A percentile compares a stretch with the other conserved stretches of the same genome.
Evolutionary conservation across 92 coral and sea anemone species (phyloP).

Genomic region (Galaxea fascicularis): DNA sequence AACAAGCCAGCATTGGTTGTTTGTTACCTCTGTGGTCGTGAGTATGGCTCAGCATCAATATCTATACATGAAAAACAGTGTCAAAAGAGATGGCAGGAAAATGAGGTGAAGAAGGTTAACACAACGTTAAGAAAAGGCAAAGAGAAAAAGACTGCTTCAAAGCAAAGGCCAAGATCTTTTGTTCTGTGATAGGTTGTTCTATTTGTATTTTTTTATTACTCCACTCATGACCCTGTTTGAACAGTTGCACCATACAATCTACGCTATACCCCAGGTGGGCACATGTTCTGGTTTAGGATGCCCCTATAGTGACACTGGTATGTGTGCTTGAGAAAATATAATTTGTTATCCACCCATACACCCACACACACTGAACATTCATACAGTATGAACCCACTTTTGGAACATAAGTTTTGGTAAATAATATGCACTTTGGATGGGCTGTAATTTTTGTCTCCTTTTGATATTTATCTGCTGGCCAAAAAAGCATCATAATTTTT

Average conservation of each 20-base stretch:
- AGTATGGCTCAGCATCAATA: conserved; percentile 91
- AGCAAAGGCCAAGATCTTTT: conserved; percentile 76
- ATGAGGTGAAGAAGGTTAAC: conserved; percentile 63
- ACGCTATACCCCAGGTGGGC: not conserved
- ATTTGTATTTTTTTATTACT: not conserved
- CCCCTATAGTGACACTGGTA: too few species aligned
- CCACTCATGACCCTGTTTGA: not conserved
- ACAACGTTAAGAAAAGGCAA: conserved; percentile 32
- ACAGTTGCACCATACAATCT: not conserved
- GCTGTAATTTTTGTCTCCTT: too few species aligned
- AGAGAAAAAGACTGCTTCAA: conserved; percentile 36
- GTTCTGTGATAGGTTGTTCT: conserved; percentile 1
- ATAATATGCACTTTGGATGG: too few species aligned
- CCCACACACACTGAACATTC: too few species aligned
- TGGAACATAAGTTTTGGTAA: too few species aligned
- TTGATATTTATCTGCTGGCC: too few species aligned
- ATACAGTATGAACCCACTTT: too few species aligned
- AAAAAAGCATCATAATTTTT: too few species aligned
- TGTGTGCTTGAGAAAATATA: too few species aligned
- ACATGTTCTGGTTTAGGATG: too few species aligned
- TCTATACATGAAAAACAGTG: conserved; percentile 97
- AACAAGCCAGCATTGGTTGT: conserved; percentile 78
- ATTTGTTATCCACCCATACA: too few species aligned
- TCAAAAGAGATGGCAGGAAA: conserved; percentile 80
- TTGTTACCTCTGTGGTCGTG: conserved; percentile 97